Percentiles rank a stretch among this genome's conserved stretches.
These are phyloP conservation scores for Drosophila fulvimacula DNA, from an alignment of 2,888 invertebrate species.

Conservation along the genomic window DNA sequence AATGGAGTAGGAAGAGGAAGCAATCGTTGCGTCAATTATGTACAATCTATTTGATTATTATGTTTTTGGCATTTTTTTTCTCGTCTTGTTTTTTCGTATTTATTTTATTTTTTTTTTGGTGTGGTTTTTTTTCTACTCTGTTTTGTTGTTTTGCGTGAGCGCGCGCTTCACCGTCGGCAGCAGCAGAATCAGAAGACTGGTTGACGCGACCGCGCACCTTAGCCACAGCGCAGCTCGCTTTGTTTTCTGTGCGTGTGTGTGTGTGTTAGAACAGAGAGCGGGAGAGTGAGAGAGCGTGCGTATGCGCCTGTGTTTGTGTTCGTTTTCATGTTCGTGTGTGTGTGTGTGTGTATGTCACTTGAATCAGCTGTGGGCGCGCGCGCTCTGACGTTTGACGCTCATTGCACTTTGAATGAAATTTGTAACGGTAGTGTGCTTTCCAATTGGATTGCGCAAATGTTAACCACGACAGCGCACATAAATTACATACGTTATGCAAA, in stretches of 20 bases:
- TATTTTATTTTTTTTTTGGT: slow-evolving; percentile 20
- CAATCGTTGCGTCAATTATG: slow-evolving; percentile 42
- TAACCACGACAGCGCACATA: slow-evolving; percentile 47
- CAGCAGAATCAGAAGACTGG: slow-evolving; percentile 77
- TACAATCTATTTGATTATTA: slow-evolving; percentile 40
- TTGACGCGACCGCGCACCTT: slow-evolving; percentile 79
- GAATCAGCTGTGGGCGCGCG: slow-evolving; percentile 63
- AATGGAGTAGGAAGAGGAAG: slow-evolving; percentile 66
- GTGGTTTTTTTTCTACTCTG: slow-evolving; percentile 21
- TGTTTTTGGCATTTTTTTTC: slow-evolving; percentile 33
- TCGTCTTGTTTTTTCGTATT: slow-evolving; percentile 12
- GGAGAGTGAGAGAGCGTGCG: slow-evolving; percentile 26
- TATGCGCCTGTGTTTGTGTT: background rate
- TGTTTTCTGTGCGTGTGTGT: slow-evolving; percentile 47
- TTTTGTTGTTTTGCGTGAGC: slow-evolving; percentile 61
- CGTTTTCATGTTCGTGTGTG: background rate
- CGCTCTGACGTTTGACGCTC: slow-evolving; percentile 33
- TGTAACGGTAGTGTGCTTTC: slow-evolving; percentile 73
- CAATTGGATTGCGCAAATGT: slow-evolving; percentile 73
- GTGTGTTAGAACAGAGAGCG: slow-evolving; percentile 54
- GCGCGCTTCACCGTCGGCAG: slow-evolving; percentile 70
- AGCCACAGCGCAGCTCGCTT: slow-evolving; percentile 74
- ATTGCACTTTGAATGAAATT: slow-evolving; percentile 67
- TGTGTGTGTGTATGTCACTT: slow-evolving; percentile 18
- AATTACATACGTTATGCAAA: slow-evolving; percentile 68